Evolutionary conservation across 2,797 vertebrate genomes (phyloP).

Genomic region (Cheirogaleus major): DNA sequence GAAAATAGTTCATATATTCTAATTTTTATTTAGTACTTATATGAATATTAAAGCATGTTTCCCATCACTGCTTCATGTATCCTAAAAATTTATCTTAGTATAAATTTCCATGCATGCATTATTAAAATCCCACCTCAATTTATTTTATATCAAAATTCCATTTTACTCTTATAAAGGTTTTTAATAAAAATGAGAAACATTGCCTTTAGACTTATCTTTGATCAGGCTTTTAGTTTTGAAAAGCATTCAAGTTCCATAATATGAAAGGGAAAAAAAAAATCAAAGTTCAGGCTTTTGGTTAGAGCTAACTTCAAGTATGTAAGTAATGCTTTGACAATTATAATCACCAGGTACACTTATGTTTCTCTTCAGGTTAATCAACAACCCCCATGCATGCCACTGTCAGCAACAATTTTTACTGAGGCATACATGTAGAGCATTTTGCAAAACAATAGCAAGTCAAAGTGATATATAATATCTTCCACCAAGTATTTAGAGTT

Average conservation of each 20-base stretch:
- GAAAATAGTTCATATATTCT: constrained; percentile 13
- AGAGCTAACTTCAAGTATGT: not conserved
- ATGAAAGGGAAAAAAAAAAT: not conserved
- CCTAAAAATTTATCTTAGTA: not conserved
- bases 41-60: constrained; percentile 21
- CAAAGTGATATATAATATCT: not conserved
- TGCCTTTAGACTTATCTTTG: constrained; percentile 24
- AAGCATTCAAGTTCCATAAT: not conserved
- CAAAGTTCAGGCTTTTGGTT: constrained; percentile 37
- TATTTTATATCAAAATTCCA: constrained; percentile 53
- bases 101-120: not conserved
- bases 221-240: constrained; percentile 38
- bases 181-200: constrained; percentile 30
- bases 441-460: constrained; percentile 4
- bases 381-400: not conserved
- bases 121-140: constrained; percentile 29
- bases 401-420: not conserved
- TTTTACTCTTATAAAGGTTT: constrained; percentile 12
- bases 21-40: constrained; percentile 2
- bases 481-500: not conserved
- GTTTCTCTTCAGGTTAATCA: constrained; percentile 14
- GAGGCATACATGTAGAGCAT: not conserved
- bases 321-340: not conserved
- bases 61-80: not conserved
- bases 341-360: not conserved